Evolutionary conservation across 2,888 invertebrate species (phyloP).

Genomic region (Sylvicola fuscatus): DNA sequence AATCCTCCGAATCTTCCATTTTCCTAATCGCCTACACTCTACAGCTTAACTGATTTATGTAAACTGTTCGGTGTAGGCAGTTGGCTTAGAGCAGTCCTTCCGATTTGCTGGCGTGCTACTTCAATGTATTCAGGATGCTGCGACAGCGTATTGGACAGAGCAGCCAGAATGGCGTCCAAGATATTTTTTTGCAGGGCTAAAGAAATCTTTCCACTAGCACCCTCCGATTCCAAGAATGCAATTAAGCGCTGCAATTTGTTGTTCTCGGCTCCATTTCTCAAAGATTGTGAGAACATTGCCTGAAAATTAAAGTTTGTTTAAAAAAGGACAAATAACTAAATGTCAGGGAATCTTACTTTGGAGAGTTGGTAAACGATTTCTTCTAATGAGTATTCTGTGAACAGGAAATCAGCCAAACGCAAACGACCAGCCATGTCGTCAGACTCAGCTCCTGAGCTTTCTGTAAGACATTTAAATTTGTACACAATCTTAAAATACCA

Average conservation of each 20-base stretch:
- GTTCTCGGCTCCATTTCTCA: slow-evolving; percentile 42
- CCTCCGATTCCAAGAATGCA: slow-evolving; percentile 49
- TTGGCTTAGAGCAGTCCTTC: not conserved
- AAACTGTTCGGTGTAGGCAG: too few relatives aligned
- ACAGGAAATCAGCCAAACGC: slow-evolving; percentile 46
- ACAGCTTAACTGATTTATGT: too few relatives aligned
- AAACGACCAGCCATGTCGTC: slow-evolving; percentile 47
- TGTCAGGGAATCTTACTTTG: slow-evolving; percentile 28
- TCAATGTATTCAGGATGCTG: slow-evolving; percentile 49
- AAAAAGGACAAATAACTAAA: slow-evolving; percentile 1
- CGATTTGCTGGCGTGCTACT: slow-evolving; percentile 23
- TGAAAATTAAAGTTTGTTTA: slow-evolving; percentile 11
- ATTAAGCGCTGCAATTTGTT: slow-evolving; percentile 57
- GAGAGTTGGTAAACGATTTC: slow-evolving; percentile 64
- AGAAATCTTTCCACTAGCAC: slow-evolving; percentile 51
- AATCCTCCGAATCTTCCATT: too few relatives aligned
- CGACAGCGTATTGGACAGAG: slow-evolving; percentile 48
- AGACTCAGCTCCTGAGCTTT: slow-evolving; percentile 27
- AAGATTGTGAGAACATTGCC: slow-evolving; percentile 59
- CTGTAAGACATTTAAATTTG: slow-evolving; percentile 8
- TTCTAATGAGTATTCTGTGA: slow-evolving; percentile 55
- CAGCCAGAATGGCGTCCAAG: slow-evolving; percentile 53
- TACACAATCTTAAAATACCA: not conserved
- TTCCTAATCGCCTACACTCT: too few relatives aligned
- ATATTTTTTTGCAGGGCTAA: slow-evolving; percentile 56